Base-by-base conservation (phyloP, 2,888 invertebrate genomes). In the Aphidoletes aphidimyza region DNA sequence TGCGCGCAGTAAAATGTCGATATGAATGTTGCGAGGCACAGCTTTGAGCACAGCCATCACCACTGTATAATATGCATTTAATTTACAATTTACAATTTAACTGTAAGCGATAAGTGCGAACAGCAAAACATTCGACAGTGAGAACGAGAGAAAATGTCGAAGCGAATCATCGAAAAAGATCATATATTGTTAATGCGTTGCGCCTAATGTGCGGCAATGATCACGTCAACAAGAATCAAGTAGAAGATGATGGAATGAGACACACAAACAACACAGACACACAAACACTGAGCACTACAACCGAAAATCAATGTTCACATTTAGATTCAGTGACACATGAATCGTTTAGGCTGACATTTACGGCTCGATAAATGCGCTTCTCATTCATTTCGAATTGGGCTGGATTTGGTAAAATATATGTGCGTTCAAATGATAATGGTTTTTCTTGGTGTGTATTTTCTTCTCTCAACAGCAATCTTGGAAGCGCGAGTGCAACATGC, bases 11-110 rank as follows among this genome's bases (percentile, higher is more conserved):
- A 69, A 69, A 69, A n/a, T n/a, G n/a, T n/a, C n/a, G n/a, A n/a
- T n/a, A n/a, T n/a, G n/a, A n/a, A n/a, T n/a, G n/a, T n/a, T n/a
- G n/a, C n/a, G n/a, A n/a, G n/a, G n/a, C n/a, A n/a, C n/a, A 26
- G 34, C 69, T 54, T 3, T 17, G 54, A 54, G 69, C 14, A 30
- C 34, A 30, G 17, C 69, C 11, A 2, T 3, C 22, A 54, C n/a
- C 14, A 30, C 69, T 69, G n/a, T n/a, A n/a, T 14, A 69, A 30
- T 30, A 69, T 30, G 34, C 30, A 69, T 69, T 69, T 69, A 69
- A 69, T 69, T 69, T 69, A 30, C 26, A 54, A n/a, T n/a, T n/a
- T n/a, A n/a, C n/a, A n/a, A n/a, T 54, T 54, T 54, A 54, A 54
- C 54, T 54, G 54, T 54, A 22, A 54, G 26, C 26, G 69, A 69